Evolutionary conservation across 2,113 vertebrate species (phyloP).

Genomic region (Sorex araneus): DNA sequence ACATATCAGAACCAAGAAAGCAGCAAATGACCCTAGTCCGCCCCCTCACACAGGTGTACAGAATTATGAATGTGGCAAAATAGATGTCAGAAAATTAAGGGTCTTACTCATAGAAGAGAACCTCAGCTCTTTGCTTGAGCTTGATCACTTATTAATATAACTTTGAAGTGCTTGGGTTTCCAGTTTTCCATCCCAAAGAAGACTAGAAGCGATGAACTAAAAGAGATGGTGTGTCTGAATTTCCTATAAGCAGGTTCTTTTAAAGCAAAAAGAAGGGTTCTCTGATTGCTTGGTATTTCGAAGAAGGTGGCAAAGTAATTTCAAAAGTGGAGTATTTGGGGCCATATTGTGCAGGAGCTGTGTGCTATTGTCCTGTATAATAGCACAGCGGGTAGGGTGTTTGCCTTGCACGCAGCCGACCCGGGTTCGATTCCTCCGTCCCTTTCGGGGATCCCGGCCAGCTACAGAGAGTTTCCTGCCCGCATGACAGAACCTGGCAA

Average conservation of each 20-base stretch:
- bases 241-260: conserved; percentile 44
- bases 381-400: too few species aligned
- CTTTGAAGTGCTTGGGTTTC: conserved; percentile 23
- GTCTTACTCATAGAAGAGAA: neutral
- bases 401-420: too few species aligned
- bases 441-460: too few species aligned
- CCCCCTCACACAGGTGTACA: neutral
- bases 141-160: neutral
- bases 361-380: too few species aligned
- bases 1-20: neutral
- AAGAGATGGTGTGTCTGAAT: neutral
- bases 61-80: neutral
- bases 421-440: too few species aligned
- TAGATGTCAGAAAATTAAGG: neutral
- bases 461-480: too few species aligned
- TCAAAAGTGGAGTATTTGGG: conserved; percentile 32
- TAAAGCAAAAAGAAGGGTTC: neutral
- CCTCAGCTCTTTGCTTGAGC: conserved; percentile 3
- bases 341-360: neutral
- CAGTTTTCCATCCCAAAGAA: conserved; percentile 42
- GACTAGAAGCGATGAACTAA: conserved; percentile 33
- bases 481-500: too few species aligned
- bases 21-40: neutral
- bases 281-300: neutral
- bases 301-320: neutral